Base-by-base conservation (phyloP, 1,140 invertebrate species). In the Hylaeus volcanicus region DNA sequence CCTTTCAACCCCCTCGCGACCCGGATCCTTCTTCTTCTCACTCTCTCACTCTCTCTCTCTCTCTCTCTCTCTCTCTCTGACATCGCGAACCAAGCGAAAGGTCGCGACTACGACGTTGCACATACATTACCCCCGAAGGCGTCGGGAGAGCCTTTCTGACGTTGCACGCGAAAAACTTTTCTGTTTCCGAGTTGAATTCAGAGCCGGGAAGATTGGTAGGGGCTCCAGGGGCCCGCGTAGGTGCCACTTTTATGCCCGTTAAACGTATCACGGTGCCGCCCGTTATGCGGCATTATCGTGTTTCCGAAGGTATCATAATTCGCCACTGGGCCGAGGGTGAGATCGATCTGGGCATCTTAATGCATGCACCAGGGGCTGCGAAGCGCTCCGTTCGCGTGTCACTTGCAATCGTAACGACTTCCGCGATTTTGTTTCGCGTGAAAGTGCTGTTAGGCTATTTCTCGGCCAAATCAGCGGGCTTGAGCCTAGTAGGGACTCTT, bases 61-160 rank as follows among this genome's bases (percentile, higher is more conserved):
- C 56, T 48, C 37, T 51, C 37, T 43, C 43, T 60, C 48, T 39
- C 60, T 41, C 60, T 56, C 56, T 55, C 56, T 6, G 58, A 14
- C 65, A 56, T 74, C 53, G 45, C 8, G 56, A 5, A 53, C n/a
- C 45, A 61, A 26, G 61, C 84, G 68, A 77, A 85, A 81, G 84
- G 58, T 77, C 82, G 78, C 78, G 39, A 56, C 70, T 60, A 41
- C 48, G 74, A 51, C 66, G 61, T 26, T 55, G 69, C 78, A 72
- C 68, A 55, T 84, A 76, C 78, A 69, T 85, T 83, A 83, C 65
- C 6, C 65, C 6, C 39, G 55, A 61, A 74, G 83, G 71, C 69
- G 63, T 2, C 51, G 8, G 74, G 69, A 9, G 48, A 71, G 71
- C 51, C 53, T 51, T 48, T 15, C 56, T 60, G 39, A 53, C 41